Evolutionary conservation across 2,888 invertebrate genomes (phyloP).

Genomic region (Meghimatium bilineatum): DNA sequence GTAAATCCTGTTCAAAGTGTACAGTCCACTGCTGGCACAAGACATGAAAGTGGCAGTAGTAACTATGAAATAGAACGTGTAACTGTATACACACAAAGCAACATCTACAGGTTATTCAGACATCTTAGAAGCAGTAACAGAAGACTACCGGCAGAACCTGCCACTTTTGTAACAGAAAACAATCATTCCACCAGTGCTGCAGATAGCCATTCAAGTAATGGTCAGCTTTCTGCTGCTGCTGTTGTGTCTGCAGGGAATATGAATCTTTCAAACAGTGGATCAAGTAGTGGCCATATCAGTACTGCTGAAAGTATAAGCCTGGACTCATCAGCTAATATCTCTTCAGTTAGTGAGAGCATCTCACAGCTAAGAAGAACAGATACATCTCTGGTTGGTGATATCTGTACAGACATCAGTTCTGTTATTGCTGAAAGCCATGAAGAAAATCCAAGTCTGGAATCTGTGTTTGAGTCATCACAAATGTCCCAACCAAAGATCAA

Average conservation of each 20-base stretch:
- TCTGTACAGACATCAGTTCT: neutral
- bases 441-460: neutral
- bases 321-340: neutral
- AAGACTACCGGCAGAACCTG: neutral
- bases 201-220: neutral
- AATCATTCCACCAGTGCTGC: neutral
- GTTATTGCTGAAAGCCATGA: neutral
- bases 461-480: neutral
- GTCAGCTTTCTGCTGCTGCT: neutral
- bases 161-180: neutral
- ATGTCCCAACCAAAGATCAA: neutral
- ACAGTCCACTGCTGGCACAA: neutral
- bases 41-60: neutral
- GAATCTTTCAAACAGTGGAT: neutral
- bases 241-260: neutral
- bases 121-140: conserved; percentile 28
- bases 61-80: conserved; percentile 52
- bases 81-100: conserved; percentile 53
- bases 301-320: neutral
- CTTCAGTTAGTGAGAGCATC: neutral
- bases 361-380: neutral
- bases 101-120: conserved; percentile 43
- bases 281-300: neutral
- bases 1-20: neutral
- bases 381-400: conserved; percentile 13